These are phyloP conservation scores for Vombatus ursinus DNA, from an alignment of 2,113 vertebrate species.

Conservation along the genomic window DNA sequence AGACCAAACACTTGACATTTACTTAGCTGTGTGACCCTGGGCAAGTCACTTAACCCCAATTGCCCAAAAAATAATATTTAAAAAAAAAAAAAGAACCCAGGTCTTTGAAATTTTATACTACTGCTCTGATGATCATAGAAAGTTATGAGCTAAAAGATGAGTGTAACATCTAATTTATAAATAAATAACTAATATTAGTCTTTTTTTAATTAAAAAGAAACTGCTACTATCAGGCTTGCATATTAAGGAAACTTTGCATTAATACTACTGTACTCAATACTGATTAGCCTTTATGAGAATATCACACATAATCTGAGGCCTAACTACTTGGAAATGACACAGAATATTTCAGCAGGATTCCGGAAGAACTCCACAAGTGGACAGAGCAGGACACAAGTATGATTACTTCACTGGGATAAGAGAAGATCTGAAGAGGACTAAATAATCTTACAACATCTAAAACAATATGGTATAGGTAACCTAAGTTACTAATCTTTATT, in stretches of 20 bases:
- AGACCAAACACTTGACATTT: no score
- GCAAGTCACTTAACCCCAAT: no score
- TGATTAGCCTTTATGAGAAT: background rate
- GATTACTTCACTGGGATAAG: background rate
- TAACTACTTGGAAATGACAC: conserved; percentile 9
- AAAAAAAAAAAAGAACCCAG: no score
- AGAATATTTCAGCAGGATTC: background rate
- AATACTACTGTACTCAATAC: background rate
- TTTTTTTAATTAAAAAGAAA: background rate
- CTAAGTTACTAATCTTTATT: background rate
- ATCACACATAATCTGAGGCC: background rate
- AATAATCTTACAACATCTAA: background rate
- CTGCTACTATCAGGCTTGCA: background rate
- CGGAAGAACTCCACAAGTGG: background rate
- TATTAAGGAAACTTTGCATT: background rate
- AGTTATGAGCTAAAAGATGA: background rate
- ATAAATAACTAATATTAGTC: background rate
- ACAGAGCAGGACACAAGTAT: conserved; percentile 11
- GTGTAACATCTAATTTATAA: background rate
- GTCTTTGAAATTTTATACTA: background rate
- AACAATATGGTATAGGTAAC: background rate
- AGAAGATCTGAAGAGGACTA: background rate
- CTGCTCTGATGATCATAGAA: background rate
- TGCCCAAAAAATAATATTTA: no score
- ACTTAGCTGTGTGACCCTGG: no score